These are phyloP conservation scores for Cephalopholis sonnerati DNA, from an alignment of 2,113 vertebrate species.

Conservation along the genomic window DNA sequence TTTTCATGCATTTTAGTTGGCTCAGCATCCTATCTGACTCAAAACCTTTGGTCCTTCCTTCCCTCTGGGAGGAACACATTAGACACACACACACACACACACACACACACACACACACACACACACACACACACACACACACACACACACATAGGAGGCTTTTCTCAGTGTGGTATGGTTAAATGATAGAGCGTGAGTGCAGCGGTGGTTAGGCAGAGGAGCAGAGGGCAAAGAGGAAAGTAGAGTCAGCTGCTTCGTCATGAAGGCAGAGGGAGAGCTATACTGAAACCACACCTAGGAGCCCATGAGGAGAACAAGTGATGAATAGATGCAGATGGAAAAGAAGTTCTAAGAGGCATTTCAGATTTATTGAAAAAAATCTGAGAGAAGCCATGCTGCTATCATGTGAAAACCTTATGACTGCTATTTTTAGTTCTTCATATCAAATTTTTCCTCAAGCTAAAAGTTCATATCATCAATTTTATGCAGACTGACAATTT, in stretches of 20 bases:
- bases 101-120: conserved; percentile 19
- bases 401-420: conserved; percentile 45
- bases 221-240: conserved; percentile 60
- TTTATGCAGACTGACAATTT: neutral
- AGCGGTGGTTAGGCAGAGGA: conserved; percentile 47
- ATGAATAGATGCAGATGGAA: conserved; percentile 35
- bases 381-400: neutral
- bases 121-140: conserved; percentile 18
- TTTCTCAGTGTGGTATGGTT: conserved; percentile 60
- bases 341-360: neutral
- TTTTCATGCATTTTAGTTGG: conserved; percentile 39
- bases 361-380: neutral
- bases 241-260: conserved; percentile 66
- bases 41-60: conserved; percentile 59
- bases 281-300: conserved; percentile 39
- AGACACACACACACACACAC: conserved; percentile 19
- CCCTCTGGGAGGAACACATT: conserved; percentile 59
- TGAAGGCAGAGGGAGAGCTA: conserved; percentile 44
- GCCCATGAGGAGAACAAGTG: conserved; percentile 31
- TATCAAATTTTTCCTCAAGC: conserved; percentile 7
- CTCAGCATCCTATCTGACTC: conserved; percentile 37
- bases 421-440: conserved; percentile 13
- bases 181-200: conserved; percentile 77
- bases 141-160: conserved; percentile 57
- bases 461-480: neutral